These are phyloP conservation scores for Lissonota sp. DNA, from an alignment of 2,888 invertebrate genomes.

Conservation along the genomic window DNA sequence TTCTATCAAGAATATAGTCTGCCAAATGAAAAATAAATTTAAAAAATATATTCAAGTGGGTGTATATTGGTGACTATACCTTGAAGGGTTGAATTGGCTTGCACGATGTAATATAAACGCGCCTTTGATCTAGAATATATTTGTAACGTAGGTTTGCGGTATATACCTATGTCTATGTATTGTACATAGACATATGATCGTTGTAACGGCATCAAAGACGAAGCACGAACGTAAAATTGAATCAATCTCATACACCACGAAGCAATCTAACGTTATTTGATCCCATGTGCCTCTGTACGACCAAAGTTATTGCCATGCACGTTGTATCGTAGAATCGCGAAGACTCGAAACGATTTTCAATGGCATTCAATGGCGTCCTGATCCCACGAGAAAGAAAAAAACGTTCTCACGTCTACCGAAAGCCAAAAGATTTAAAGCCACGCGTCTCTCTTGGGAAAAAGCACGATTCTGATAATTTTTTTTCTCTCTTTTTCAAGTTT, in stretches of 20 bases:
- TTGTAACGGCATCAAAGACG: neutral
- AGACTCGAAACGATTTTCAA: conserved; percentile 42
- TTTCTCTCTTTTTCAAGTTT: neutral
- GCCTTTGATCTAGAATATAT: too few relatives aligned
- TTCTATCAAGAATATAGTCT: too few relatives aligned
- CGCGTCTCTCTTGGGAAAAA: conserved; percentile 4
- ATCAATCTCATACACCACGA: conserved; percentile 14
- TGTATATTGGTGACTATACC: too few relatives aligned
- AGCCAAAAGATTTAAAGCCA: conserved; percentile 34
- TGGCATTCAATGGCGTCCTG: conserved; percentile 26
- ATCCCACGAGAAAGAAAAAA: neutral
- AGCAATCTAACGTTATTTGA: conserved; percentile 28
- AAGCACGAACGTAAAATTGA: conserved; percentile 2
- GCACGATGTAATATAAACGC: too few relatives aligned
- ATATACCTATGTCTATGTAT: neutral
- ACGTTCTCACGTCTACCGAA: conserved; percentile 7
- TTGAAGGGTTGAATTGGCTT: too few relatives aligned
- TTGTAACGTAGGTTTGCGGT: neutral
- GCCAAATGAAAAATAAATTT: too few relatives aligned
- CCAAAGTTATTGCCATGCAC: conserved; percentile 18
- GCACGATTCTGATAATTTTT: conserved; percentile 1
- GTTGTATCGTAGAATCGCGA: conserved; percentile 5
- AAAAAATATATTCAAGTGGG: too few relatives aligned
- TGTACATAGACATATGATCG: neutral
- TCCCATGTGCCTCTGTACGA: conserved; percentile 16